Percentiles rank a stretch among this genome's conserved stretches.
These are phyloP conservation scores for Eledona agricola DNA, from an alignment of 2,888 invertebrate species.

Conservation along the genomic window DNA sequence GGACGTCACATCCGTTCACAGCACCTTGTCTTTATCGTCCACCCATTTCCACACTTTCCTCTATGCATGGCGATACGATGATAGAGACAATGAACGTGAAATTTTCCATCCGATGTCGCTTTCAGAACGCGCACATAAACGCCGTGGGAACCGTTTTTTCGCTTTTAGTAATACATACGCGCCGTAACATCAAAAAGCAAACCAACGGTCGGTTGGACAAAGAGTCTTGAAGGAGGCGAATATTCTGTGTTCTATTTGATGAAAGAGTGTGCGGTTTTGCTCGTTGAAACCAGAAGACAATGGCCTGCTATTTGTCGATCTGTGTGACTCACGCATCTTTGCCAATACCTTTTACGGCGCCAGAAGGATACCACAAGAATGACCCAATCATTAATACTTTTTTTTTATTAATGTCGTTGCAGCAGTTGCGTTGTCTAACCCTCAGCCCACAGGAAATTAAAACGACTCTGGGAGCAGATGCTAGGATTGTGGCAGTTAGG, in stretches of 20 bases:
- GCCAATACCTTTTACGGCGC: slow-evolving; percentile 33
- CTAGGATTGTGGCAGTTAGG: not conserved
- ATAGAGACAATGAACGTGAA: slow-evolving; percentile 12
- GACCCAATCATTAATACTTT: slow-evolving; percentile 34
- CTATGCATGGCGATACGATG: slow-evolving; percentile 11
- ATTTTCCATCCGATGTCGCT: slow-evolving; percentile 20
- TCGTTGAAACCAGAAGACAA: slow-evolving; percentile 31
- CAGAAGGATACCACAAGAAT: slow-evolving; percentile 37
- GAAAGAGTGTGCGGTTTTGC: slow-evolving; percentile 23
- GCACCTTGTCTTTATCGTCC: no score
- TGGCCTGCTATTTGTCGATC: slow-evolving; percentile 33
- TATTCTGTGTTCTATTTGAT: slow-evolving; percentile 17
- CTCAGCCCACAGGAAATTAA: no score
- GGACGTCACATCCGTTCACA: slow-evolving; percentile 32
- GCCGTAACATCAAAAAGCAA: slow-evolving; percentile 11
- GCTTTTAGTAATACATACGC: slow-evolving; percentile 3
- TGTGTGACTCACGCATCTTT: slow-evolving; percentile 30
- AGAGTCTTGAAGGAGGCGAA: slow-evolving; percentile 13
- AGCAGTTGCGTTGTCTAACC: slow-evolving; percentile 3
- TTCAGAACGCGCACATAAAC: slow-evolving; percentile 14
- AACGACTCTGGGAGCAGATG: no score
- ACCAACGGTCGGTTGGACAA: slow-evolving; percentile 20
- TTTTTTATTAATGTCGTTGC: slow-evolving; percentile 2
- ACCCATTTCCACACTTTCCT: no score
- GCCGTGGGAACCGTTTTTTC: slow-evolving; percentile 23